Evolutionary conservation across 2,797 vertebrate genomes (phyloP), one percentile per base, ranked within the genome.

Genomic region (Remorina albescens): DNA sequence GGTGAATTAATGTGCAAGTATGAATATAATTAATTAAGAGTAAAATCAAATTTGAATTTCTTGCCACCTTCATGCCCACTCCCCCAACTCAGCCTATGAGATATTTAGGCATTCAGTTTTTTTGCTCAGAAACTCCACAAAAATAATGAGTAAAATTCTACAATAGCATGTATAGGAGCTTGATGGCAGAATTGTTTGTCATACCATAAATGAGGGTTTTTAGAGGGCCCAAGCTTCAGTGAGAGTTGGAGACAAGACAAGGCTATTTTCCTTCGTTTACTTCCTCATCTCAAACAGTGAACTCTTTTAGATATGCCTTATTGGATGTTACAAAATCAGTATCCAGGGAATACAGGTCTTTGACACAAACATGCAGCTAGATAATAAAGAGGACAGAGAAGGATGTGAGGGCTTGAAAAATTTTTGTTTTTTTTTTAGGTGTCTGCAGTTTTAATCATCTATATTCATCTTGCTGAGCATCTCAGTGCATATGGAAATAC

Each of bases 401-500:
- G 44, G 41, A 19, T 53, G 39, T 8, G 56, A 61, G 12, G 49
- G 41, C 8, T 18, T 66, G 10, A 74, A 76, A 57, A 30, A n/a
- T 41, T 21, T 36, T n/a, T 46, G 4, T 5, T 23, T 26, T 67
- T 69, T 68, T 77, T 79, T 75, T 13, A 76, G 58, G 64, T 69
- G 80, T 76, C 78, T 67, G 73, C 73, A 85, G 15, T 85, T 76
- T 68, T 67, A 75, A 75, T 71, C 57, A 82, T 86, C 75, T 76
- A 34, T 80, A 86, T 87, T 87, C 83, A 81, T 86, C 78, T 85
- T 42, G 32, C 78, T 65, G 28, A 74, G 72, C 16, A 58, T 71
- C 62, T 79, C 77, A 60, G 74, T 71, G 74, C 63, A 68, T 76
- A 78, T 89, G 85, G 76, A 84, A 90, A 84, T 72, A 66, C 76